These are phyloP conservation scores for Catostomus latipinnis DNA, from an alignment of 2,797 vertebrate species.

Conservation along the genomic window DNA sequence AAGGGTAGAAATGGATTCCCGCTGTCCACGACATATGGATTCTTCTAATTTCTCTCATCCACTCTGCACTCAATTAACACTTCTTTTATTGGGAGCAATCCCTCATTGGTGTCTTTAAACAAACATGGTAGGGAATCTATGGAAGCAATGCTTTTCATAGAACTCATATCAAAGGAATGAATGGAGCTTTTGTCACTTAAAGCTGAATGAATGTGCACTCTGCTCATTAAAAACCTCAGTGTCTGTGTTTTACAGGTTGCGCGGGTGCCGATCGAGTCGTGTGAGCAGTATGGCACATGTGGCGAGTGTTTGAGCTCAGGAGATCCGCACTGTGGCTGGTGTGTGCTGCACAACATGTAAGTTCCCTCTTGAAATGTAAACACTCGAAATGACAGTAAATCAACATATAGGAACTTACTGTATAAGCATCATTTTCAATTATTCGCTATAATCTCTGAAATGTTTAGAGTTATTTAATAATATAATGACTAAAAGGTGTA, in stretches of 20 bases:
- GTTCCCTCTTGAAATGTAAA: slow-evolving; percentile 65
- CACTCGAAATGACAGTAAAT: neutral
- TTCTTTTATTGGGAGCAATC: too few relatives aligned
- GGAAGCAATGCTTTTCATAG: too few relatives aligned
- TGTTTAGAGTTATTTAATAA: neutral
- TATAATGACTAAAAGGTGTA: neutral
- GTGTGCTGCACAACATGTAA: slow-evolving; percentile 97
- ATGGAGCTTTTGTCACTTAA: too few relatives aligned
- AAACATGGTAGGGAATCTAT: too few relatives aligned
- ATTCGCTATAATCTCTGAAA: neutral
- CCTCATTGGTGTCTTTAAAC: too few relatives aligned
- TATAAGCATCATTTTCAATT: neutral
- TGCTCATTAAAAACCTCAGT: neutral
- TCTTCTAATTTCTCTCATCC: too few relatives aligned
- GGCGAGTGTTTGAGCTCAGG: slow-evolving; percentile 95
- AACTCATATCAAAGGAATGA: too few relatives aligned
- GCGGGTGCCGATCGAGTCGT: slow-evolving; percentile 93
- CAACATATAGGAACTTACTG: too few relatives aligned
- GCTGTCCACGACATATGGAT: too few relatives aligned
- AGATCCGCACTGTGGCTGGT: slow-evolving; percentile 99
- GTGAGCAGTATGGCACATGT: slow-evolving; percentile 94
- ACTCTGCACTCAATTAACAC: too few relatives aligned
- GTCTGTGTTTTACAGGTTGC: slow-evolving; percentile 80
- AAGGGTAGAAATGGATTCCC: too few relatives aligned
- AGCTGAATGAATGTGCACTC: neutral